Percentiles rank a stretch among this genome's conserved stretches.
Evolutionary conservation across 2,888 invertebrate species (phyloP).

Genomic region (Chydorus sphaericus): DNA sequence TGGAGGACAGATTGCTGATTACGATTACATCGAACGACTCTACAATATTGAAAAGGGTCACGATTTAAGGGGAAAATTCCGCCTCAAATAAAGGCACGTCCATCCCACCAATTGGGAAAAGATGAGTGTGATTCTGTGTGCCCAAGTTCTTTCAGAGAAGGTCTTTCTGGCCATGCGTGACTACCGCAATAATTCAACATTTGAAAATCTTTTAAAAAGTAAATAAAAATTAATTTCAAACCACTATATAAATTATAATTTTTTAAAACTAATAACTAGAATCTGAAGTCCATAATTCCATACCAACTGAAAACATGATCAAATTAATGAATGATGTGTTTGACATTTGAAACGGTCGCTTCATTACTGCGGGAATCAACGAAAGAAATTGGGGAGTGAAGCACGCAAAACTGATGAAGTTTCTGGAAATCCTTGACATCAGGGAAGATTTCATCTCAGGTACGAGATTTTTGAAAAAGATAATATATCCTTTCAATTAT

Average conservation of each 20-base stretch:
- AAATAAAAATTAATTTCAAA: too few species aligned
- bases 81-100: background rate
- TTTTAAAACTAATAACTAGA: too few species aligned
- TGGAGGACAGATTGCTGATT: background rate
- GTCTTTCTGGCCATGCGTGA: background rate
- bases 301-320: too few species aligned
- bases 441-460: too few species aligned
- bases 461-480: too few species aligned
- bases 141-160: background rate
- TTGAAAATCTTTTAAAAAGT: background rate
- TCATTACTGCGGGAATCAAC: background rate
- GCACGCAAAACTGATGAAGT: background rate
- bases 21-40: background rate
- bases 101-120: background rate
- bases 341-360: background rate
- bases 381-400: background rate
- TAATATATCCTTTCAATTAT: too few species aligned
- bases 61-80: background rate
- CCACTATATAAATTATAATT: background rate
- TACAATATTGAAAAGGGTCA: background rate
- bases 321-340: background rate
- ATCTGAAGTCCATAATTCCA: too few species aligned
- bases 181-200: background rate
- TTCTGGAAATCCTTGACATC: background rate
- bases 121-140: background rate